phyloP scores from a whole-genome alignment of 2,888 invertebrate species.

The Drosophila helvetica region DNA sequence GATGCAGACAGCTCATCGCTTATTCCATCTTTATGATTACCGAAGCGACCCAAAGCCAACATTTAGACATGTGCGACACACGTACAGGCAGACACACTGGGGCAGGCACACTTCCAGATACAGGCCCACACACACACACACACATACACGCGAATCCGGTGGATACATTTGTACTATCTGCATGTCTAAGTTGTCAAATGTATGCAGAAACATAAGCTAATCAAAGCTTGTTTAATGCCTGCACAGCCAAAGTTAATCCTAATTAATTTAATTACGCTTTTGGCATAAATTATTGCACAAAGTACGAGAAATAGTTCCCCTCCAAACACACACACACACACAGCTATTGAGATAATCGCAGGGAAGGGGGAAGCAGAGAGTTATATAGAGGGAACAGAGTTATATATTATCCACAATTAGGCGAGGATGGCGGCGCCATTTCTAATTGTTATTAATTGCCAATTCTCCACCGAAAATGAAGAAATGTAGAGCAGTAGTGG shows the following conservation, averaged over 20 bases:
- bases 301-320: constrained; percentile 54
- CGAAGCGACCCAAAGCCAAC: constrained; percentile 63
- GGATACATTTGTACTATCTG: constrained; percentile 62
- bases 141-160: constrained; percentile 18
- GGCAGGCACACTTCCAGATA: constrained; percentile 3
- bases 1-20: constrained; percentile 63
- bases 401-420: constrained; percentile 68
- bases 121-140: no score
- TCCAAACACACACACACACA: constrained; percentile 15
- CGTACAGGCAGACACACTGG: constrained; percentile 12
- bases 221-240: constrained; percentile 79
- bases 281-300: constrained; percentile 74
- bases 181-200: constrained; percentile 57
- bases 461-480: neutral
- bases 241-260: constrained; percentile 79
- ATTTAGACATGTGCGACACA: constrained; percentile 63
- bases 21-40: constrained; percentile 77
- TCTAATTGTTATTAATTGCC: constrained; percentile 74
- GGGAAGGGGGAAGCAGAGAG: neutral
- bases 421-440: constrained; percentile 55
- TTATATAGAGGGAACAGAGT: constrained; percentile 13
- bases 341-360: constrained; percentile 8
- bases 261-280: constrained; percentile 78
- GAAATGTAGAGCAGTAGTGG: neutral
- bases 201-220: constrained; percentile 70